These are phyloP conservation scores for Philypnodon macrostomus DNA, from an alignment of 2,797 vertebrate genomes.

Conservation along the genomic window DNA sequence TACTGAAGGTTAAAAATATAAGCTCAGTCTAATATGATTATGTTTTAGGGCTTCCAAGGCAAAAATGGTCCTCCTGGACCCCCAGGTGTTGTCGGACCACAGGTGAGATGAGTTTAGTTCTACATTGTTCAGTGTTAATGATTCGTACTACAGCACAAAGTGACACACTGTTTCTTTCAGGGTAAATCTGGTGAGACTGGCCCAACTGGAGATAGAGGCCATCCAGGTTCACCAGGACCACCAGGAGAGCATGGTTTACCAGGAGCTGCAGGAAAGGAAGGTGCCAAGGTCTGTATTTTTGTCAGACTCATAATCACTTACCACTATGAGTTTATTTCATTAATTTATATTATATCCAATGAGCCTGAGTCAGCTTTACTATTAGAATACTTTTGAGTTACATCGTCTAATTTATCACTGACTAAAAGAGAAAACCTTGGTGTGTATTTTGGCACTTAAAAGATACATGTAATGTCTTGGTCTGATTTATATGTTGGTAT, in stretches of 20 bases:
- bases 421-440: constrained; percentile 52
- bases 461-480: constrained; percentile 58
- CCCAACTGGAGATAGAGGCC: constrained; percentile 86
- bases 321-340: constrained; percentile 35
- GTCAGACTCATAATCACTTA: constrained; percentile 37
- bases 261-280: constrained; percentile 87
- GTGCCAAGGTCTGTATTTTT: constrained; percentile 81
- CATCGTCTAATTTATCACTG: constrained; percentile 56
- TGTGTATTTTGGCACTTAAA: constrained; percentile 55
- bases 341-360: constrained; percentile 36
- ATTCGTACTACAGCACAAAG: neutral
- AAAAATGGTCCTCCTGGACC: constrained; percentile 88
- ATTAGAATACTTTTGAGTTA: too few species aligned
- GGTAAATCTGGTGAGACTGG: constrained; percentile 91
- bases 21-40: neutral
- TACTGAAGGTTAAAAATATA: too few species aligned
- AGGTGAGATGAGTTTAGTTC: constrained; percentile 71
- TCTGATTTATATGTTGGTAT: constrained; percentile 34
- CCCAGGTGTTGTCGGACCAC: constrained; percentile 88
- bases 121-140: neutral
- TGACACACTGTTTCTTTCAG: constrained; percentile 56
- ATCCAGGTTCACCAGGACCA: constrained; percentile 88
- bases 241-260: constrained; percentile 92
- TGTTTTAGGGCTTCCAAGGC: constrained; percentile 88
- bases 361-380: too few species aligned